phyloP scores from a whole-genome alignment of 2,113 vertebrate species.

The Nothoprocta pentlandii region DNA sequence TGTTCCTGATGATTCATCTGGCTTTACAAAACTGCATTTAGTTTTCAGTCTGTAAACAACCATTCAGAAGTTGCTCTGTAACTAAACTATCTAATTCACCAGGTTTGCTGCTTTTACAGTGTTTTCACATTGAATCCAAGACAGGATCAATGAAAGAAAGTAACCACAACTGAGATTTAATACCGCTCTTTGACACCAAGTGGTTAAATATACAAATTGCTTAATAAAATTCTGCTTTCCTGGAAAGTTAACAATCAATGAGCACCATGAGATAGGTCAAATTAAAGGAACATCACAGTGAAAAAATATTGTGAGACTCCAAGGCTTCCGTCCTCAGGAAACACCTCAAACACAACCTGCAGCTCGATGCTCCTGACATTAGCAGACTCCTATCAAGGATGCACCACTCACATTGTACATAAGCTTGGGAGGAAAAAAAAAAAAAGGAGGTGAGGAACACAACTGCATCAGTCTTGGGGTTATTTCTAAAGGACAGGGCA shows the following conservation, averaged over 20 bases:
- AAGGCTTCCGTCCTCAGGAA: background rate
- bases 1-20: background rate
- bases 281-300: background rate
- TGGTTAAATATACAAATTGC: background rate
- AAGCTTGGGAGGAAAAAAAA: background rate
- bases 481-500: slow-evolving; percentile 22
- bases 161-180: background rate
- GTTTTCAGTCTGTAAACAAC: background rate
- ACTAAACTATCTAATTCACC: background rate
- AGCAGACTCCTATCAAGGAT: background rate
- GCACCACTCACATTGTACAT: accelerated
- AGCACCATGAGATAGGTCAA: background rate
- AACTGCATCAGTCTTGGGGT: background rate
- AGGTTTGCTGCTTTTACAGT: background rate
- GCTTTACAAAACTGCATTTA: background rate
- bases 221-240: background rate
- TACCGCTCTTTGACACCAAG: background rate
- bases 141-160: background rate
- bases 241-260: background rate
- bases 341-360: background rate
- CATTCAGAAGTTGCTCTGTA: background rate
- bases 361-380: background rate
- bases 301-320: background rate
- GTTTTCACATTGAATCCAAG: background rate
- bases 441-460: background rate